Percentiles rank a stretch among this genome's conserved stretches.
These are phyloP conservation scores for Stomatorhinus walkeri DNA, from an alignment of 2,797 vertebrate genomes.

Conservation along the genomic window DNA sequence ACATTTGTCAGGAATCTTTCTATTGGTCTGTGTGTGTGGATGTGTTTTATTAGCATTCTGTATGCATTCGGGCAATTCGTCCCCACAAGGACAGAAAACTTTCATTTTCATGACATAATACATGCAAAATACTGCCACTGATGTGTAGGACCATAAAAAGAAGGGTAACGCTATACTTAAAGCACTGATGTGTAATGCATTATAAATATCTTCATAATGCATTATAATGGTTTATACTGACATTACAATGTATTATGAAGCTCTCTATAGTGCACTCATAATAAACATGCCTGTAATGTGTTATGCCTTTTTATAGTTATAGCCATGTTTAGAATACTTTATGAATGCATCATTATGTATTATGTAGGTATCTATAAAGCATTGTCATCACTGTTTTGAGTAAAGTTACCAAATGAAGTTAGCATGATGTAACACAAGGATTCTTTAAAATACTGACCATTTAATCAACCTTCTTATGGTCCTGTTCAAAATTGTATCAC, in stretches of 20 bases:
- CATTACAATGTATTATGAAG: neutral
- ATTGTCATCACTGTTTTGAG: neutral
- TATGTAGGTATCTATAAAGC: neutral
- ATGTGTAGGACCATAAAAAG: neutral
- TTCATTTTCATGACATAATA: neutral
- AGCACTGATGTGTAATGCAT: neutral
- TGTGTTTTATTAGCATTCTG: neutral
- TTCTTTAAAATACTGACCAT: neutral
- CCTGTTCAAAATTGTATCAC: neutral
- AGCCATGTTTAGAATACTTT: neutral
- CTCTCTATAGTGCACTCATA: too few relatives aligned
- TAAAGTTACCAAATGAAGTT: neutral
- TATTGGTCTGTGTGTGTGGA: slow-evolving; percentile 9
- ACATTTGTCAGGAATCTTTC: slow-evolving; percentile 29
- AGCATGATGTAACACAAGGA: neutral
- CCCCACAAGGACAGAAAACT: neutral
- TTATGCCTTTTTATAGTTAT: neutral
- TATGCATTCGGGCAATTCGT: neutral
- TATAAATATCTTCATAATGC: too few relatives aligned
- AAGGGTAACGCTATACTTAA: neutral
- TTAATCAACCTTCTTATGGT: neutral
- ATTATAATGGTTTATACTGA: neutral
- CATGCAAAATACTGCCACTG: neutral
- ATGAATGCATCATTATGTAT: neutral
- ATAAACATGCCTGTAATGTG: neutral